phyloP scores from a whole-genome alignment of 2,797 vertebrate species.

The Oceanodroma leucorhoa region DNA sequence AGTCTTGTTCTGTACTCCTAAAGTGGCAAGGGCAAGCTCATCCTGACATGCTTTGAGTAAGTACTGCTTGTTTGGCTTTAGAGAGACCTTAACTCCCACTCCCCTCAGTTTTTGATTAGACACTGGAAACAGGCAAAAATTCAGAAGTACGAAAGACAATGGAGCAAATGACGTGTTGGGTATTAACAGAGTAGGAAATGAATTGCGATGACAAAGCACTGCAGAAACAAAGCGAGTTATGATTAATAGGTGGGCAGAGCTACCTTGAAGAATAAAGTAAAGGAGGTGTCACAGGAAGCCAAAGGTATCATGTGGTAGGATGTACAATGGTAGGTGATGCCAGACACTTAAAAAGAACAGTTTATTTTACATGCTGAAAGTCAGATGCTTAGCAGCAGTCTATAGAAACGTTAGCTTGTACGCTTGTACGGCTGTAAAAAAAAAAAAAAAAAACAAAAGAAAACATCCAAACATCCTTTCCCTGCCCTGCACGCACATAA shows the following conservation, averaged over 20 bases:
- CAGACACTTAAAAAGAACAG: not conserved
- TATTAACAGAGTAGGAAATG: not conserved
- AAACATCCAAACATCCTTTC: not conserved
- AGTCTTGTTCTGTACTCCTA: not conserved
- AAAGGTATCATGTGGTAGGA: not conserved
- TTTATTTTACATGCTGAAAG: not conserved
- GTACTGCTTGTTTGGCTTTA: not conserved
- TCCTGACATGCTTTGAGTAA: not conserved
- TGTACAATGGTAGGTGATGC: not conserved
- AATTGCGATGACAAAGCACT: not conserved
- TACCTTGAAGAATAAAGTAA: not conserved
- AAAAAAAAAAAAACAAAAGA: not conserved
- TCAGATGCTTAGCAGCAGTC: not conserved
- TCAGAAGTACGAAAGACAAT: not conserved
- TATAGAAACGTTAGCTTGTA: not conserved
- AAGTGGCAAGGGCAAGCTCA: not conserved
- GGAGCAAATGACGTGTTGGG: not conserved
- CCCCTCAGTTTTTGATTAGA: not conserved
- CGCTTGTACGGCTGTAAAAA: too few species aligned
- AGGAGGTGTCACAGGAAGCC: not conserved
- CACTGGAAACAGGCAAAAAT: not conserved
- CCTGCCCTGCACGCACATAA: accelerated
- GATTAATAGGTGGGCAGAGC: not conserved
- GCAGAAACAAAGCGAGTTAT: not conserved
- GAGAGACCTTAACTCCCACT: not conserved